These are phyloP conservation scores for Apteryx owenii DNA, from an alignment of 2,113 vertebrate genomes.

Conservation along the genomic window DNA sequence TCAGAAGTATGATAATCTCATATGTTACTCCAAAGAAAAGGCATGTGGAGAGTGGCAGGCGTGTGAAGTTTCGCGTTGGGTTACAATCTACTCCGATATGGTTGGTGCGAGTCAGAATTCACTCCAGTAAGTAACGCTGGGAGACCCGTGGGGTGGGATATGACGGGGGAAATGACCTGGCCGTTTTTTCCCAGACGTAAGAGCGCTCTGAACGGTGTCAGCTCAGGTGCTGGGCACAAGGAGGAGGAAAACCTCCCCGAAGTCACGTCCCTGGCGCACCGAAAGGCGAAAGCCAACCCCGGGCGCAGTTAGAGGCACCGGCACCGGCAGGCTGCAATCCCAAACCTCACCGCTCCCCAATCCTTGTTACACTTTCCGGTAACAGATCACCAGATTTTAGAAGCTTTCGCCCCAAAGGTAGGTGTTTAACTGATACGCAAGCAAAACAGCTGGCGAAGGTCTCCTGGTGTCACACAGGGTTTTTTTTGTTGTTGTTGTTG, in stretches of 20 bases:
- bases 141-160: neutral
- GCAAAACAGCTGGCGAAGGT: neutral
- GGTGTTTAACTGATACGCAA: neutral
- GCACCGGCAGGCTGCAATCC: neutral
- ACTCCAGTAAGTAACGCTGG: neutral
- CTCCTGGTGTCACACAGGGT: neutral
- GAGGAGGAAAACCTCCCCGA: neutral
- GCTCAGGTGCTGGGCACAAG: neutral
- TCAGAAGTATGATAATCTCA: conserved; percentile 59
- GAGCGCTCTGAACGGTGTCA: neutral
- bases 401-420: neutral
- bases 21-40: conserved; percentile 59
- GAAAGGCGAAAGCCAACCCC: neutral
- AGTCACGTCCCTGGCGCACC: neutral
- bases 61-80: neutral
- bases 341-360: rapidly evolving
- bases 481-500: neutral
- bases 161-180: neutral
- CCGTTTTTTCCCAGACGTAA: neutral
- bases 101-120: conserved; percentile 16
- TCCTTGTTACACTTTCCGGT: neutral
- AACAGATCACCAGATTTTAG: neutral
- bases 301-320: neutral
- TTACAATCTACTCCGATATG: conserved; percentile 64
- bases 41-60: conserved; percentile 42